Percentiles rank a stretch among this genome's conserved stretches.
These are phyloP conservation scores for Zelleria hepariella DNA, from an alignment of 2,888 invertebrate species.

Conservation along the genomic window DNA sequence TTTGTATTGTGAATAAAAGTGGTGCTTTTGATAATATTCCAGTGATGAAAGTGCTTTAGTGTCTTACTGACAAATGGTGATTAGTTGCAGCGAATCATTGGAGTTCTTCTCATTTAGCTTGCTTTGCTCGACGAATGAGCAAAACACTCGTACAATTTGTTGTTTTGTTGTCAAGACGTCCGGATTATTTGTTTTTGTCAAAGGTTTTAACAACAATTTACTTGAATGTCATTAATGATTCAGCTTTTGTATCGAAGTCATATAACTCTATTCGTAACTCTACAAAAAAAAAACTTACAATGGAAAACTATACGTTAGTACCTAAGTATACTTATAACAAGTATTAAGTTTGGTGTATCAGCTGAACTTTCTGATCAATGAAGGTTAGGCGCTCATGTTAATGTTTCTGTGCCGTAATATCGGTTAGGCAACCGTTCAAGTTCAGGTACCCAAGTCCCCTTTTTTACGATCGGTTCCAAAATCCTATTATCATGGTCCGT, in stretches of 20 bases:
- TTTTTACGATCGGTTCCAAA: slow-evolving; percentile 27
- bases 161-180: slow-evolving; percentile 64
- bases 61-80: slow-evolving; percentile 19
- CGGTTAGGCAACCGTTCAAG: not conserved
- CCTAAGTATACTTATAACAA: not conserved
- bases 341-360: not conserved
- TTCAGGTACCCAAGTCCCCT: slow-evolving; percentile 11
- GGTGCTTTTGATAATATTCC: not conserved
- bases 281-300: slow-evolving; percentile 16
- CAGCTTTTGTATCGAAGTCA: not conserved
- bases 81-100: not conserved
- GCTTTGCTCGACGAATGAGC: slow-evolving; percentile 45
- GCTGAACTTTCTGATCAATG: not conserved
- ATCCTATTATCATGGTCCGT: slow-evolving; percentile 29
- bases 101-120: slow-evolving; percentile 31
- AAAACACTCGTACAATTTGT: slow-evolving; percentile 61
- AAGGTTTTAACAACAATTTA: not conserved
- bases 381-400: not conserved
- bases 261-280: not conserved
- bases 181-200: slow-evolving; percentile 32
- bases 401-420: not conserved
- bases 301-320: slow-evolving; percentile 25
- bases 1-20: slow-evolving; percentile 7
- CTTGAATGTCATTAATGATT: not conserved
- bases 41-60: slow-evolving; percentile 25